Percentiles rank a stretch among this genome's conserved stretches.
Evolutionary conservation across 2,797 vertebrate species (phyloP).

Genomic region (Sebastes oblongus): DNA sequence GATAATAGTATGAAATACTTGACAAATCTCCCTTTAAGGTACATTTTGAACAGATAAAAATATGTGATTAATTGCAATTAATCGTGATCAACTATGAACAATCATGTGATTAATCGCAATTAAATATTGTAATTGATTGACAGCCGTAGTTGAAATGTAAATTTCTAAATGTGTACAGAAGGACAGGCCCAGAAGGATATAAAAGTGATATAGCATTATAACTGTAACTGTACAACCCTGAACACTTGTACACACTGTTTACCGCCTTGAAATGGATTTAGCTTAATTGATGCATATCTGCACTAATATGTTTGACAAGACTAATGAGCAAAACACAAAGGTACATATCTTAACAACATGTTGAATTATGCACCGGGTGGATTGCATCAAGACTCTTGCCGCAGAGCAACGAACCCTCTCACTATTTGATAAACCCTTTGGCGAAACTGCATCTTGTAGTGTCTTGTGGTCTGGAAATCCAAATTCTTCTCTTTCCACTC

Average conservation of each 20-base stretch:
- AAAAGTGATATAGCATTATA: background rate
- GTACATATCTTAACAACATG: background rate
- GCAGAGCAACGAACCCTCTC: background rate
- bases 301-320: background rate
- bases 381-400: background rate
- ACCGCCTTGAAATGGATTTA: too few species aligned
- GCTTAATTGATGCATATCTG: background rate
- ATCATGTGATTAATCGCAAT: too few species aligned
- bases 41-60: too few species aligned
- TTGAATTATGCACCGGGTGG: too few species aligned
- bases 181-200: background rate
- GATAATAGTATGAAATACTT: too few species aligned
- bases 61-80: too few species aligned
- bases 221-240: background rate
- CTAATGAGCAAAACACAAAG: background rate
- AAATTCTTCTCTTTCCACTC: background rate
- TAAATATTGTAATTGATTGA: too few species aligned
- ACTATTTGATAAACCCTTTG: background rate
- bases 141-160: background rate
- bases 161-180: background rate
- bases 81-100: too few species aligned
- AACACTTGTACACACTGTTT: background rate
- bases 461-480: constrained; percentile 5
- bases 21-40: too few species aligned
- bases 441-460: background rate